Evolutionary conservation across 2,888 invertebrate genomes (phyloP), one percentile per base, ranked within the genome.

Genomic region (Aradus depressus): DNA sequence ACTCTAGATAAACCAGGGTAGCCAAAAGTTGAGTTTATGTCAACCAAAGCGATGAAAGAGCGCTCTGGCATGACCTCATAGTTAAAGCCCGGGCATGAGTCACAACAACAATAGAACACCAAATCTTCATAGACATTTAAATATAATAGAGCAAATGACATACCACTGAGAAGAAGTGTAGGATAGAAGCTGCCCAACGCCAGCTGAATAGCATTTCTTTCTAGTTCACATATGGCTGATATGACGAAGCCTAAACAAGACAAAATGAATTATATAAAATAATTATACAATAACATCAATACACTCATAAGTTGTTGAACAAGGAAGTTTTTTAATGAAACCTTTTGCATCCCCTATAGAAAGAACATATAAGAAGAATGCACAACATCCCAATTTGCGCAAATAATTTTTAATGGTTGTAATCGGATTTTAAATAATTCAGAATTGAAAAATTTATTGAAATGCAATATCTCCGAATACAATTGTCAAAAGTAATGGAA

Each of bases 171-270:
- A 51, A 95, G 71, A 18, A 95, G 74, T 16, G 91, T 91, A 18
- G 95, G 95, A 70, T 93, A 95, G 72, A 95, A 92, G 38, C 92
- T 91, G 41, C 93, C 93, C 16, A 95, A 73, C 1, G 93, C 89
- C 58, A 91, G 70, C 64, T 93, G 92, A 65, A 93, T 92, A 34
- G 93, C 92, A 70, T 91, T 90, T 42, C 89, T 76, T 67, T 93
- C 93, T 57, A 91, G 72, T 65, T 89, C 89, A 70, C 92, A 92
- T 32, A 91, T 79, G 0, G 91, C 86, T 0, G 92, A 92, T 62
- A 93, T 91, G 41, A 93, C 83, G 69, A 93, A 89, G 52, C 77
- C 77, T 76, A 60, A 3, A 63, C n/a, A 62, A 41, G 19, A 31
- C 42, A 18, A 37, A 16, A 42, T 21, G 26, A 51, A 25, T 25